Base-by-base conservation (phyloP, 2,113 vertebrate species). In the Ctenodactylus gundi region DNA sequence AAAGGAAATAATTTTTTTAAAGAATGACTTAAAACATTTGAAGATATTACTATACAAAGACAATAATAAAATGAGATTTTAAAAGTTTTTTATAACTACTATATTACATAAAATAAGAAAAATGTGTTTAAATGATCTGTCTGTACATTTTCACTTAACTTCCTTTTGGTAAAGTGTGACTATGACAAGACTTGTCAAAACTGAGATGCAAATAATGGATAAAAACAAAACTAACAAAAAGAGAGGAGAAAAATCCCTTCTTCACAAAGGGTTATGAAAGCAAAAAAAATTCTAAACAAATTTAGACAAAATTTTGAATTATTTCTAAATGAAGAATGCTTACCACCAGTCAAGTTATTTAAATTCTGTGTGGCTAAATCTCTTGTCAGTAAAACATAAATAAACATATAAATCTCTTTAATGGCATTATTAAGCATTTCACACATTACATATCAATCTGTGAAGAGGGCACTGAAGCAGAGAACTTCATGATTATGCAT, bases 361-460 rank as follows among this genome's bases (percentile, higher is more conserved):
- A 80, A 83, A 89, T 83, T 85, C 60, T 70, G 27, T 23, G 2
- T 44, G 49, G 57, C 70, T 92, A 90, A 75, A 14, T 81, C 57
- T n/a, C 75, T 46, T 96, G 36, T 21, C 80, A 81, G 25, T 82
- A 81, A 91, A 84, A 88, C 44, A 85, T 60, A 94, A 81, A 76
- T 41, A 90, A 89, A 93, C 76, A 95, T 7, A 82, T 29, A 51
- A 36, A 70, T 75, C 86, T 95, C 89, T 64, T 20, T 75, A 85
- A 67, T 51, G 75, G 23, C 34, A 70, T 70, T 68, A 94, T 39
- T 78, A 62, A 80, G 85, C 65, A 85, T 80, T 78, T 92, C 58
- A 58, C 44, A 85, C 21, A 31, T 49, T 73, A 51, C n/a, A 34
- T 31, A 51, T 36, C 75, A 18, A 39, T 83, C 67, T 58, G 17